These are phyloP conservation scores for Aphis craccivora DNA, from an alignment of 1,140 invertebrate species.

Conservation along the genomic window DNA sequence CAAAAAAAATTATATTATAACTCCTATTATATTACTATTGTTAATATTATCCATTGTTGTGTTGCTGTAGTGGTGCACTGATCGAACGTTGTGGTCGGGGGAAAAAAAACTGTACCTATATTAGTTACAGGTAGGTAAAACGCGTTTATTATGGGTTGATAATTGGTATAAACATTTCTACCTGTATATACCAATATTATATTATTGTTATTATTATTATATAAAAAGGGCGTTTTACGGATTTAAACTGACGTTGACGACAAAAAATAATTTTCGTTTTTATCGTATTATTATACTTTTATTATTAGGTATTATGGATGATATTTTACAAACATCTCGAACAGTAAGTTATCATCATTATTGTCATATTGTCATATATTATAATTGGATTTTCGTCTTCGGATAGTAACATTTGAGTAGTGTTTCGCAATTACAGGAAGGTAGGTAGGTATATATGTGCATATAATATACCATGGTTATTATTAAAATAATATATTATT, in stretches of 20 bases:
- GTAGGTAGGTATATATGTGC: neutral
- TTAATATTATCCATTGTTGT: neutral
- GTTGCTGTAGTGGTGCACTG: too few species aligned
- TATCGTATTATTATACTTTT: slow-evolving; percentile 4
- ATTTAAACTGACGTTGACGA: neutral
- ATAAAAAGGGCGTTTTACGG: neutral
- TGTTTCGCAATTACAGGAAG: too few species aligned
- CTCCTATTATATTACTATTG: slow-evolving; percentile 1
- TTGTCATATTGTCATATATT: neutral
- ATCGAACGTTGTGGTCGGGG: neutral
- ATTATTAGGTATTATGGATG: neutral
- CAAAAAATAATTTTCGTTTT: neutral
- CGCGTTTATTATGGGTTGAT: neutral
- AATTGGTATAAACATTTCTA: neutral
- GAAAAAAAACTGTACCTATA: neutral
- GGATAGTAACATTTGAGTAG: too few species aligned
- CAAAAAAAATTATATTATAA: neutral
- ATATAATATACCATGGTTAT: neutral
- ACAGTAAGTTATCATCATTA: neutral
- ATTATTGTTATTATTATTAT: neutral
- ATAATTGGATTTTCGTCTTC: slow-evolving; percentile 8
- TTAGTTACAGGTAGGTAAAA: neutral
- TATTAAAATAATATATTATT: neutral
- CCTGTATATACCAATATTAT: neutral
- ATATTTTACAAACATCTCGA: neutral